A percentile compares a stretch with the other conserved stretches of the same genome.
Evolutionary conservation across 2,888 invertebrate genomes (phyloP).

Genomic region (Rhaphigaster nebulosa): DNA sequence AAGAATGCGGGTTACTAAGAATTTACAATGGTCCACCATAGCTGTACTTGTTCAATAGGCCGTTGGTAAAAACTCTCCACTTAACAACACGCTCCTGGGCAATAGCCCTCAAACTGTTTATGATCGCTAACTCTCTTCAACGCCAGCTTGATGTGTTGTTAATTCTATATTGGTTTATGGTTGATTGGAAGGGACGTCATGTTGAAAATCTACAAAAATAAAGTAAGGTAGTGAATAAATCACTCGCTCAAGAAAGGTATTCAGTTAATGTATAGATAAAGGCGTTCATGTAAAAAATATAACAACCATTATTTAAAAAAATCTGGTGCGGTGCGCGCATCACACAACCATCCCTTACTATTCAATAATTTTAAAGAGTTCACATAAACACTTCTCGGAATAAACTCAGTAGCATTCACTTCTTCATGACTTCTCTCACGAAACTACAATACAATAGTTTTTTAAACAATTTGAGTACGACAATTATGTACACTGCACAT

Average conservation of each 20-base stretch:
- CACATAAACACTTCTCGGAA: too few species aligned
- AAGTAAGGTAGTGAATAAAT: neutral
- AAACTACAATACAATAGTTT: too few species aligned
- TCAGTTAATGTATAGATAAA: neutral
- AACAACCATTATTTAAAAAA: too few species aligned
- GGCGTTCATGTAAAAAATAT: too few species aligned
- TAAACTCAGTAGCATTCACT: too few species aligned
- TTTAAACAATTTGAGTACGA: too few species aligned
- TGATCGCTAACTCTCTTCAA: neutral
- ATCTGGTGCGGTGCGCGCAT: too few species aligned
- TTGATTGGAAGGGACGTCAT: neutral
- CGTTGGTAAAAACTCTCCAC: conserved; percentile 44
- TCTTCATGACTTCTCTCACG: too few species aligned
- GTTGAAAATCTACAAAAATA: neutral
- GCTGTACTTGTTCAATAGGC: neutral
- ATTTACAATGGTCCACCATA: conserved; percentile 23
- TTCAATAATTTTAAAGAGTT: too few species aligned
- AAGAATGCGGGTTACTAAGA: conserved; percentile 31
- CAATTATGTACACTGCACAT: too few species aligned
- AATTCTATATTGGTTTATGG: neutral
- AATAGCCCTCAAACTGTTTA: conserved; percentile 23
- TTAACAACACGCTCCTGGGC: conserved; percentile 38
- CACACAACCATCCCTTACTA: too few species aligned
- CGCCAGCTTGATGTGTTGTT: neutral
- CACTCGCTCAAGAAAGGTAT: neutral